phyloP scores from a whole-genome alignment of 2,888 invertebrate genomes.

The Sussaba pulchella region DNA sequence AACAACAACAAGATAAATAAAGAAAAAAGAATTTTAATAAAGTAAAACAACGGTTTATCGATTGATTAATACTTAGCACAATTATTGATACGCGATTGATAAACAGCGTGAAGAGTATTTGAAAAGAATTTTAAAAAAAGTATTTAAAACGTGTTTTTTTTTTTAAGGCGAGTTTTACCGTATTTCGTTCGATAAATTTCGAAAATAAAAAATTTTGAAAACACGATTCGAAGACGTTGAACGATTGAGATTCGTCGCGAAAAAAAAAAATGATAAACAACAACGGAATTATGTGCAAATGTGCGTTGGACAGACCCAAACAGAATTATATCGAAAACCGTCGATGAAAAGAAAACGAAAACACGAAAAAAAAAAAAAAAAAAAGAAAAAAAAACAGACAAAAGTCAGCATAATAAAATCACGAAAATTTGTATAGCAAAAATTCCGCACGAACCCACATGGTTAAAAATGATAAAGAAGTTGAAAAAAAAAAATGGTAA shows the following conservation, averaged over 20 bases:
- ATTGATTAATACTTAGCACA: constrained; percentile 81
- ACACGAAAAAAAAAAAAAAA: neutral
- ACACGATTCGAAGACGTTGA: neutral
- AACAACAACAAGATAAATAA: constrained; percentile 59
- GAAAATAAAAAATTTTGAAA: constrained; percentile 14
- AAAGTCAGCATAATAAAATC: constrained; percentile 58
- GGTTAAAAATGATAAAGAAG: constrained; percentile 11
- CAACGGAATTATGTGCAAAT: constrained; percentile 29
- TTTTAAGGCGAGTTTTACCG: constrained; percentile 43
- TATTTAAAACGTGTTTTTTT: constrained; percentile 27
- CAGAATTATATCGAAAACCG: constrained; percentile 28
- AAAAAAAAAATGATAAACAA: neutral
- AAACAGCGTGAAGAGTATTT: constrained; percentile 30
- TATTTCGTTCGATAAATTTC: constrained; percentile 46
- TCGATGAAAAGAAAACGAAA: constrained; percentile 11
- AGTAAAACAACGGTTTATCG: constrained; percentile 65
- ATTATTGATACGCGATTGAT: constrained; percentile 76
- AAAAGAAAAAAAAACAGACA: too few relatives aligned
- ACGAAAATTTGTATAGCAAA: constrained; percentile 60
- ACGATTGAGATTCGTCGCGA: constrained; percentile 5
- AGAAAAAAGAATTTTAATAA: constrained; percentile 69
- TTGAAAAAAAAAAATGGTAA: constrained; percentile 52
- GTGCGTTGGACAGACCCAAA: constrained; percentile 37
- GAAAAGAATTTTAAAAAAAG: constrained; percentile 28
- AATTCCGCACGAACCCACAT: constrained; percentile 23